phyloP scores from a whole-genome alignment of 2,888 invertebrate species.

The Ochropacha duplaris region DNA sequence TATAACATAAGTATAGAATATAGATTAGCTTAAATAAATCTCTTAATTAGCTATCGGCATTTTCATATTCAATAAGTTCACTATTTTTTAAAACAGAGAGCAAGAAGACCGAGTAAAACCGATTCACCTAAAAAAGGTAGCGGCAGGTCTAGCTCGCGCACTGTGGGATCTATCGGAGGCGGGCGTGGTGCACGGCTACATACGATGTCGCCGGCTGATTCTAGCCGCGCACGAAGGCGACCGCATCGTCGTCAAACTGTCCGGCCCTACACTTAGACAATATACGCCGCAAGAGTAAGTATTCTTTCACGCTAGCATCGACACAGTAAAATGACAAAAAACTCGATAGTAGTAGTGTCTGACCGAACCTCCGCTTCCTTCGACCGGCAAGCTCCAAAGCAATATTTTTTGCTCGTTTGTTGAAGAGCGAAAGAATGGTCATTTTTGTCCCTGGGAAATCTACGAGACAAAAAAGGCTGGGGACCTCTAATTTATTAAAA shows the following conservation, averaged over 20 bases:
- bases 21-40: too few relatives aligned
- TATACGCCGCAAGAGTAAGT: conserved; percentile 86
- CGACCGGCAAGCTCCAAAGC: too few relatives aligned
- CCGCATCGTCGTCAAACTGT: conserved; percentile 89
- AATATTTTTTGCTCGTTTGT: too few relatives aligned
- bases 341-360: too few relatives aligned
- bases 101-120: conserved; percentile 79
- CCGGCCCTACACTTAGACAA: conserved; percentile 90
- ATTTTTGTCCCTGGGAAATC: too few relatives aligned
- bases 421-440: too few relatives aligned
- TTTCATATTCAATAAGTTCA: background rate
- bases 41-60: background rate
- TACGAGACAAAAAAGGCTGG: too few relatives aligned
- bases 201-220: conserved; percentile 91
- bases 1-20: too few relatives aligned
- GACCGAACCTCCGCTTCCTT: too few relatives aligned
- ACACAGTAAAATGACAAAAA: too few relatives aligned
- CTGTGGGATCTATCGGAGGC: conserved; percentile 94
- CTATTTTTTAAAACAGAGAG: conserved; percentile 36
- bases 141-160: conserved; percentile 91
- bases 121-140: conserved; percentile 91
- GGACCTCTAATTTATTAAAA: too few relatives aligned
- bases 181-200: conserved; percentile 91
- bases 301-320: too few relatives aligned
- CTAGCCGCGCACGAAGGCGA: conserved; percentile 88